Evolutionary conservation across 1,140 invertebrate species (phyloP), one percentile per base, ranked within the genome.

Genomic region (Drosophila ercepeae): DNA sequence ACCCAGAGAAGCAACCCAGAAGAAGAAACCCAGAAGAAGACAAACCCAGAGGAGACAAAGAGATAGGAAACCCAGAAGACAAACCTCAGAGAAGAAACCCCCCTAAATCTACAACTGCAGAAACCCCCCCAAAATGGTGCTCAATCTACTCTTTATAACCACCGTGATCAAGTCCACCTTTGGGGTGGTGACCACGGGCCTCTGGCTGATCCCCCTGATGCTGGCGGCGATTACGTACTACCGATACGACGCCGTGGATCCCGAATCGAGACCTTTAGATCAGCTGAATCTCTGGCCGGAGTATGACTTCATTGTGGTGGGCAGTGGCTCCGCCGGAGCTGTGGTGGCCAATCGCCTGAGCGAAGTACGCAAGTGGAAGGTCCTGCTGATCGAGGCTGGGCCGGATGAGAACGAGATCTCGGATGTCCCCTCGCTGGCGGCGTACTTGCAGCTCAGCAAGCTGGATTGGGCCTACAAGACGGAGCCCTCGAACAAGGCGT

Each of bases 391-490:
- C 18, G 98, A 99, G 92, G 97, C 97, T 5, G 98, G 98, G 2
- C 96, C 96, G 1, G 96, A 98, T 76, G 98, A 98, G 89, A 97
- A 97, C 90, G 96, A 97, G 91, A 95, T 98, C 44, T 95, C 95
- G 0, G 96, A 97, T 79, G 96, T 98, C 13, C 97, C 97, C 3
- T 96, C 96, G 23, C 86, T 98, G 65, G 96, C 97, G 0, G 96
- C 96, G 0, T 98, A 97, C 84, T 92, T 98, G 6, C 97, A 98
- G 91, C 92, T 97, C 45, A 96, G 95, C 46, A 95, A 96, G 83
- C 91, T 98, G 50, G 97, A 99, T 91, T 99, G 97, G 97, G 94
- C 95, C 61, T 98, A 98, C 91, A 97, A 97, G 92, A 98, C 96
- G 0, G 96, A 97, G 74, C 96, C 97, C 0, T 97, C 97, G 25